phyloP scores from a whole-genome alignment of 2,888 invertebrate genomes.

The Nephrotoma flavescens region DNA sequence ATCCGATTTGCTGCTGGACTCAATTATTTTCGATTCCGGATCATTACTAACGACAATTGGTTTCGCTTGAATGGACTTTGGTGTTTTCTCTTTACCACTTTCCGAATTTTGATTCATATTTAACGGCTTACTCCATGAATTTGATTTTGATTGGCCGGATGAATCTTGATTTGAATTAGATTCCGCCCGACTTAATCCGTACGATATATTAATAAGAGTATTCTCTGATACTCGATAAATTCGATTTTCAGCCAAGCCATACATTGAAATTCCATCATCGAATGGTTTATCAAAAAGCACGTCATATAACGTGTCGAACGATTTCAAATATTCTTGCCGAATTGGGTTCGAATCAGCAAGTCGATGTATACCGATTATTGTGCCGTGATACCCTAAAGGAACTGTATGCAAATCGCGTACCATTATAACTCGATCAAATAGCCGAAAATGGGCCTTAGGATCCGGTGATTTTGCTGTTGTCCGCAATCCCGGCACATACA shows the following conservation, averaged over 20 bases:
- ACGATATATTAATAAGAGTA: conserved; percentile 34
- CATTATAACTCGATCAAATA: conserved; percentile 78
- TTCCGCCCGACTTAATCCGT: conserved; percentile 21
- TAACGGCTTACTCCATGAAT: not conserved
- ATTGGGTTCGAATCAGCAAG: conserved; percentile 29
- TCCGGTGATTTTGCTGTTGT: conserved; percentile 49
- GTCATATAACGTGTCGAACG: conserved; percentile 49
- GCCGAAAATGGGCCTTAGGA: conserved; percentile 41
- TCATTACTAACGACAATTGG: not conserved
- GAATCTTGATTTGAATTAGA: not conserved
- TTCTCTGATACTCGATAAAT: conserved; percentile 33
- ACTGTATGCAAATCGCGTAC: conserved; percentile 55
- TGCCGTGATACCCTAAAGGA: conserved; percentile 71
- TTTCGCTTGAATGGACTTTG: not conserved
- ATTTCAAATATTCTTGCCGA: conserved; percentile 37
- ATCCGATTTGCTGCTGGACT: not conserved
- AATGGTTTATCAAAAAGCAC: conserved; percentile 70
- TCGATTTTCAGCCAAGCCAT: conserved; percentile 23
- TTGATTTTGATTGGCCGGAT: not conserved
- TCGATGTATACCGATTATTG: conserved; percentile 55
- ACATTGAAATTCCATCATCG: conserved; percentile 38
- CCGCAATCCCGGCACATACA: conserved; percentile 41
- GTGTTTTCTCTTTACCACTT: not conserved
- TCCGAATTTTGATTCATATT: not conserved
- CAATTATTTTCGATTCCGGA: not conserved